Evolutionary conservation across 2,797 vertebrate species (phyloP).

Genomic region (Sternarchorhynchus goeldii): DNA sequence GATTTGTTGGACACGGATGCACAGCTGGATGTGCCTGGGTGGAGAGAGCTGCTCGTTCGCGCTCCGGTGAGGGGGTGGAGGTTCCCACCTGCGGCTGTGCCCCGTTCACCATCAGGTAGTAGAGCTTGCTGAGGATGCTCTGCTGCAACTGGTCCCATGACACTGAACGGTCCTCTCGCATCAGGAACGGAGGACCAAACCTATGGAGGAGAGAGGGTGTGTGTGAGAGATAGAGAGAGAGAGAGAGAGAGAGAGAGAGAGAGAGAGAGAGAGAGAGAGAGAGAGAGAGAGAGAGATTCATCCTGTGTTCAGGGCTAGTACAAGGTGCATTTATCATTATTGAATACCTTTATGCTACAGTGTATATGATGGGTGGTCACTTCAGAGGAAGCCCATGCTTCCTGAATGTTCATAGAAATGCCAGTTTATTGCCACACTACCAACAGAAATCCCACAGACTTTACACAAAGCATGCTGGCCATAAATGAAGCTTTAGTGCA

Average conservation of each 20-base stretch:
- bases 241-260: slow-evolving; percentile 8
- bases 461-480: too few relatives aligned
- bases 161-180: slow-evolving; percentile 84
- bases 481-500: too few relatives aligned
- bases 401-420: too few relatives aligned
- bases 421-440: too few relatives aligned
- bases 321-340: too few relatives aligned
- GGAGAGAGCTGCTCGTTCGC: neutral
- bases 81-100: slow-evolving; percentile 78
- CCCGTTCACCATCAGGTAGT: slow-evolving; percentile 85
- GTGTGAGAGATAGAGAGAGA: slow-evolving; percentile 2
- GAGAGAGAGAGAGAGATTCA: neutral
- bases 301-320: too few relatives aligned
- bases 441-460: too few relatives aligned
- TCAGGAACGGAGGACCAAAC: slow-evolving; percentile 91
- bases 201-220: slow-evolving; percentile 64
- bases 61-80: neutral
- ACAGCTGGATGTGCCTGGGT: slow-evolving; percentile 32
- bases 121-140: slow-evolving; percentile 87
- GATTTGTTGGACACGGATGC: slow-evolving; percentile 50
- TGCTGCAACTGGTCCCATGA: slow-evolving; percentile 94
- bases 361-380: too few relatives aligned
- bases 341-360: too few relatives aligned
- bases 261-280: neutral
- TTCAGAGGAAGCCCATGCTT: too few relatives aligned